phyloP scores from a whole-genome alignment of 2,888 invertebrate genomes.

The Acrobasis consociella region DNA sequence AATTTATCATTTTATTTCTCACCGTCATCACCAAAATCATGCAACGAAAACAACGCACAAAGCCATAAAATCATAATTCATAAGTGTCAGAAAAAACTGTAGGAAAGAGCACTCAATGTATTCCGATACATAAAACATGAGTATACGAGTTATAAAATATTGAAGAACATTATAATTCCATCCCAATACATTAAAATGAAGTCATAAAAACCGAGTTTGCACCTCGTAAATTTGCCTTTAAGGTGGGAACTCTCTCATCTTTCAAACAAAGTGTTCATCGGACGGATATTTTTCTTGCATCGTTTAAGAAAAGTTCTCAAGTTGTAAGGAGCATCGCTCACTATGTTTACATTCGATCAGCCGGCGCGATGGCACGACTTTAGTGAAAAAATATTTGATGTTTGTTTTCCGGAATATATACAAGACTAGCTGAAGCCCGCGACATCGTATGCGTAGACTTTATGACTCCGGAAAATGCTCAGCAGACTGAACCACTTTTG shows the following conservation, averaged over 20 bases:
- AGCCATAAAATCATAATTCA: conserved; percentile 9
- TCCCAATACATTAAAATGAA: conserved; percentile 32
- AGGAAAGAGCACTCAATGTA: conserved; percentile 16
- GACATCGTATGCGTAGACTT: too few relatives aligned
- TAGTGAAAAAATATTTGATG: conserved; percentile 22
- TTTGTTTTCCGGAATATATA: conserved; percentile 11
- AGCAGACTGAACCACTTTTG: too few relatives aligned
- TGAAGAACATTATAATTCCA: conserved; percentile 25
- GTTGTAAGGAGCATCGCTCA: conserved; percentile 49
- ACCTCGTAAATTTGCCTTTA: conserved; percentile 34
- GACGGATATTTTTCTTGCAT: conserved; percentile 53
- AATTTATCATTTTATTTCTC: too few relatives aligned
- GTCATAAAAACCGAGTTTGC: conserved; percentile 33
- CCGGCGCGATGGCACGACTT: conserved; percentile 20
- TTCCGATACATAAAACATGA: conserved; percentile 18
- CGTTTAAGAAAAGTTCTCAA: conserved; percentile 43
- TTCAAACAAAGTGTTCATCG: conserved; percentile 36
- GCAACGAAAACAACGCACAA: background rate
- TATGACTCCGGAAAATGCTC: too few relatives aligned
- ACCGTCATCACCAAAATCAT: too few relatives aligned
- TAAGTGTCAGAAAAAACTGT: too few relatives aligned
- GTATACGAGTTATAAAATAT: conserved; percentile 17
- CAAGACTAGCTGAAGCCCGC: background rate
- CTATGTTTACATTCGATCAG: conserved; percentile 66
- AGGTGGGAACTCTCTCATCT: conserved; percentile 24